A percentile compares a stretch with the other conserved stretches of the same genome.
These are phyloP conservation scores for Paramuricea clavata DNA, from an alignment of 92 coral and sea anemone genomes.

Conservation along the genomic window DNA sequence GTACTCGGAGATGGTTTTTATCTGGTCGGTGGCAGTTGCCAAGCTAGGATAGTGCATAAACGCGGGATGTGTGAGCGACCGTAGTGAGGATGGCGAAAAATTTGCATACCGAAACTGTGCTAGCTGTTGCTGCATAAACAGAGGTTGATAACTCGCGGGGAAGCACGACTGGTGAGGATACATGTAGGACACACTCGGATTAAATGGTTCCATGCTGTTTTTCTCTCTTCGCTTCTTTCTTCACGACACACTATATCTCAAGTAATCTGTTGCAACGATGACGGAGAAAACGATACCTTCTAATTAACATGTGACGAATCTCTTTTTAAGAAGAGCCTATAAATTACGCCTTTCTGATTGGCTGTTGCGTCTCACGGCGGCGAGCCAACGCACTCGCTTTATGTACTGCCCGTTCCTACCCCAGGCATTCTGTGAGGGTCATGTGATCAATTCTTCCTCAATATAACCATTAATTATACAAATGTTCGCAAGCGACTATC, in stretches of 20 bases:
- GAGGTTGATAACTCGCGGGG: slow-evolving; percentile 46
- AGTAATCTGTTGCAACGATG: slow-evolving; percentile 54
- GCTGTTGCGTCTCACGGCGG: slow-evolving; percentile 37
- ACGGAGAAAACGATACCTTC: slow-evolving; percentile 59
- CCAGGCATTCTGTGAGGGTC: slow-evolving; percentile 18
- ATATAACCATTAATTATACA: slow-evolving; percentile 39
- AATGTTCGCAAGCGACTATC: slow-evolving; percentile 13
- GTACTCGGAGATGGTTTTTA: slow-evolving; percentile 30
- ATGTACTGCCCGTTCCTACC: slow-evolving; percentile 32
- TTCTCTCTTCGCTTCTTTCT: slow-evolving; percentile 34
- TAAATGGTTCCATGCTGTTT: slow-evolving; percentile 56
- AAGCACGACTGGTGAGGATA: slow-evolving; percentile 46
- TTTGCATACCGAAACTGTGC: slow-evolving; percentile 55
- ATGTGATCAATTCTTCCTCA: slow-evolving; percentile 33
- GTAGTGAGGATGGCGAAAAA: slow-evolving; percentile 53
- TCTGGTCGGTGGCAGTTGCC: slow-evolving; percentile 25
- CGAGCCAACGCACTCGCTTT: slow-evolving; percentile 21
- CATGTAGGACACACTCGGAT: slow-evolving; percentile 49
- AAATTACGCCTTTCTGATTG: slow-evolving; percentile 49
- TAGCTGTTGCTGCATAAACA: slow-evolving; percentile 48
- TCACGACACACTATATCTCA: slow-evolving; percentile 17
- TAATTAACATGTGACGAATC: slow-evolving; percentile 54
- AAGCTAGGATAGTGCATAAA: slow-evolving; percentile 34
- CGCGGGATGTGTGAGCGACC: slow-evolving; percentile 58
- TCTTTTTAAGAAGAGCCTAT: slow-evolving; percentile 51